These are phyloP conservation scores for Drosophila affinis DNA, from an alignment of 2,888 invertebrate genomes.

Conservation along the genomic window DNA sequence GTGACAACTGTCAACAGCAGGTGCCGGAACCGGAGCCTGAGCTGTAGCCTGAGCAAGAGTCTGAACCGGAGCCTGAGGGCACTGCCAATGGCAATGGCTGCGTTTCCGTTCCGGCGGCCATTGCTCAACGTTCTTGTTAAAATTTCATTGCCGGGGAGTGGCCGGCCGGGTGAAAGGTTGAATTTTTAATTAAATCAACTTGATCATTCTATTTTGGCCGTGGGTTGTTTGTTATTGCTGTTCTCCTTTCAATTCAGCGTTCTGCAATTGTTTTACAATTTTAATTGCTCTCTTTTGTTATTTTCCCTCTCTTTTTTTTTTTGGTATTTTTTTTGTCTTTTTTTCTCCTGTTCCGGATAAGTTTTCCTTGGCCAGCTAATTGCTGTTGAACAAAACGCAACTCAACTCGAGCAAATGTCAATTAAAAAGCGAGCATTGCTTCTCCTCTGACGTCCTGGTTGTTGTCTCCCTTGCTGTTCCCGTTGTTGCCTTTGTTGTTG, in stretches of 20 bases:
- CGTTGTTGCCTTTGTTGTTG: constrained; percentile 24
- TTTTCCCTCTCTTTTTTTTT: background rate
- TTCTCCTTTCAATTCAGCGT: constrained; percentile 46
- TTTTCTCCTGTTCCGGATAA: constrained; percentile 36
- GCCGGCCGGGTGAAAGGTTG: constrained; percentile 41
- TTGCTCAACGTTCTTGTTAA: constrained; percentile 54
- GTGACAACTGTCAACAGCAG: constrained; percentile 79
- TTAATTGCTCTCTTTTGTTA: constrained; percentile 28
- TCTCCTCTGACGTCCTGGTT: constrained; percentile 47
- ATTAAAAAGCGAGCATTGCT: constrained; percentile 73
- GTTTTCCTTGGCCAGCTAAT: constrained; percentile 57
- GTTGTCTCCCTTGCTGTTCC: constrained; percentile 22
- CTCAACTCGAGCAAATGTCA: constrained; percentile 69
- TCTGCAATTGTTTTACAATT: constrained; percentile 54
- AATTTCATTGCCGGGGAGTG: constrained; percentile 51
- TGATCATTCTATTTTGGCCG: constrained; percentile 53
- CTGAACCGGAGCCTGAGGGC: constrained; percentile 20
- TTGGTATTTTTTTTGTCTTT: background rate
- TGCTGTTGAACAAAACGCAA: constrained; percentile 66
- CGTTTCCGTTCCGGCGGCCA: constrained; percentile 58
- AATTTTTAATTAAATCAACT: constrained; percentile 80
- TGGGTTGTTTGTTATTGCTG: constrained; percentile 43
- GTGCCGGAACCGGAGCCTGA: constrained; percentile 33
- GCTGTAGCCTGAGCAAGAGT: background rate
- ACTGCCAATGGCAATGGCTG: constrained; percentile 50